Percentiles rank a stretch among this genome's conserved stretches.
These are phyloP conservation scores for Myathropa florea DNA, from an alignment of 2,888 invertebrate genomes.

Conservation along the genomic window DNA sequence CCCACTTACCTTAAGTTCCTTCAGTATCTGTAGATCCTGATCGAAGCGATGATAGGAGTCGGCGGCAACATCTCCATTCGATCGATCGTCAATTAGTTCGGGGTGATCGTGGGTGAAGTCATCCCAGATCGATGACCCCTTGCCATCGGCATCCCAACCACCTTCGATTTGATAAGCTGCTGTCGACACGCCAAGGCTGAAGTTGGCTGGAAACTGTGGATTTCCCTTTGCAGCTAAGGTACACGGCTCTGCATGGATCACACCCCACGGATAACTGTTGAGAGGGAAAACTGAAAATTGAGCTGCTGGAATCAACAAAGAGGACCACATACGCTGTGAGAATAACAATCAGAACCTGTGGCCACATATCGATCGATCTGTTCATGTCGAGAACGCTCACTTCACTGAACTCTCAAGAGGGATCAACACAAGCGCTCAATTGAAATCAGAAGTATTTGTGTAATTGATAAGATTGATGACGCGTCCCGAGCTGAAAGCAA, in stretches of 20 bases:
- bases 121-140: slow-evolving; percentile 83
- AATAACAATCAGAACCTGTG: slow-evolving; percentile 1
- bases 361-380: slow-evolving; percentile 44
- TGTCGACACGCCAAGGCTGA: slow-evolving; percentile 75
- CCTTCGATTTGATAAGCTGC: slow-evolving; percentile 77
- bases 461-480: neutral
- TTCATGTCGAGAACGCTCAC: neutral
- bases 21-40: slow-evolving; percentile 83
- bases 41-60: slow-evolving; percentile 84
- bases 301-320: neutral
- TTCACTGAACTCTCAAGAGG: slow-evolving; percentile 15
- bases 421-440: neutral
- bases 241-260: slow-evolving; percentile 21
- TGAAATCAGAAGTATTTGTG: neutral
- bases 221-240: slow-evolving; percentile 61
- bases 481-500: neutral
- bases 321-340: slow-evolving; percentile 21
- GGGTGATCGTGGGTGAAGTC: slow-evolving; percentile 77
- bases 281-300: neutral
- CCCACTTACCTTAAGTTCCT: slow-evolving; percentile 80
- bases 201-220: slow-evolving; percentile 73
- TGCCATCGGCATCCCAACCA: slow-evolving; percentile 79
- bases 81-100: slow-evolving; percentile 79
- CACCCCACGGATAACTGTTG: slow-evolving; percentile 8
- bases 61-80: slow-evolving; percentile 83